Evolutionary conservation across 1,140 invertebrate genomes (phyloP), one percentile per base, ranked within the genome.

Genomic region (Cylas formicarius): DNA sequence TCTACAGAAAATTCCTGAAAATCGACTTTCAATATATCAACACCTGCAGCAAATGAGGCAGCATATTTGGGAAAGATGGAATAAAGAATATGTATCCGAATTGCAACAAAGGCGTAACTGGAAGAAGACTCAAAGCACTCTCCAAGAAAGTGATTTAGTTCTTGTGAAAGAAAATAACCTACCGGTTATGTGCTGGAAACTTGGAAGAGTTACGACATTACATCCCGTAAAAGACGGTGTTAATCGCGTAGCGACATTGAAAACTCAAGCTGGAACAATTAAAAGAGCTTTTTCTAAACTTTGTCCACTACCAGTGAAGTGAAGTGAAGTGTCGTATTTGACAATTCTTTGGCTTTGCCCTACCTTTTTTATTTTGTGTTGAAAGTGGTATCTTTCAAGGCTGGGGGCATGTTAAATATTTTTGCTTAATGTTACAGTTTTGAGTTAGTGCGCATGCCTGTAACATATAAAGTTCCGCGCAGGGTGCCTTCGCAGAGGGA

Each of bases 1-100:
- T 35, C 9, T 48, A 2, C n/a, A 11, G 8, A 16, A 33, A 19
- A 16, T 48, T 35, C 46, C 46, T 8, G 29, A 36, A 36, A 50
- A 50, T 26, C 37, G 49, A 8, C 18, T 51, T n/a, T 9, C 7
- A 9, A 8, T 16, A 4, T 49, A 22, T 13, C 45, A 44, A 17
- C 19, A 32, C 6, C 14, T 50, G 20, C 37, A 51, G 23, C 13
- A 41, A 20, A 5, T 50, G n/a, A 8, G 48, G 5, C 36, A 53
- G 16, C 53, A 60, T 32, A 58, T 61, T 39, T 61, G 50, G 57
- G 27, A 28, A 14, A 19, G 49, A 39, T 61, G 52, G 54, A 29
- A 18, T 4, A 49, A 32, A 14, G 54, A 60, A 20, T 59, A 60
- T 26, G 11, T 61, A 1, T 29, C 38, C 4, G 42, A 56, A 23